phyloP scores from a whole-genome alignment of 2,113 vertebrate species.

The Rhinolophus sinicus region DNA sequence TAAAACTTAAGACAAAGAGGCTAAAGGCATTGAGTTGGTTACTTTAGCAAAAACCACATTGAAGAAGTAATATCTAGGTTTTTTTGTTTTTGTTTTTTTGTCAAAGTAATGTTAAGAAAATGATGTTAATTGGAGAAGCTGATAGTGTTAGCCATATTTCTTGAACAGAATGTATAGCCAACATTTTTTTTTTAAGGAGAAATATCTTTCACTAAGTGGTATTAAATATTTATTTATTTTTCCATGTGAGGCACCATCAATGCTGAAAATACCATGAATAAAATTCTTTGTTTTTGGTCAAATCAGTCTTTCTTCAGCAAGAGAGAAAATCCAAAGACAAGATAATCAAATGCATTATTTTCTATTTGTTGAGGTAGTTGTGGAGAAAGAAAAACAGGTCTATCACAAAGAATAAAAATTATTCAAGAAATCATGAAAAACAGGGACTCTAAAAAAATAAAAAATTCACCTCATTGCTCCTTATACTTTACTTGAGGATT shows the following conservation, averaged over 20 bases:
- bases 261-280: not conserved
- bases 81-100: not conserved
- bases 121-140: not conserved
- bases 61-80: not conserved
- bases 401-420: not conserved
- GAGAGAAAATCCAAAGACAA: not conserved
- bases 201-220: not conserved
- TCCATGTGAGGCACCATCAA: not conserved
- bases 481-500: constrained; percentile 41
- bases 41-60: not conserved
- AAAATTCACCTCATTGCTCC: not conserved
- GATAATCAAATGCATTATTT: not conserved
- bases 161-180: not conserved
- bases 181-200: not conserved
- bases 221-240: not conserved
- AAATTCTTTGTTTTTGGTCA: not conserved
- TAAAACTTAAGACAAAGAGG: not conserved
- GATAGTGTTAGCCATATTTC: not conserved
- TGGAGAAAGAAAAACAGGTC: not conserved
- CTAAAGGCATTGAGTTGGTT: not conserved
- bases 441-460: not conserved
- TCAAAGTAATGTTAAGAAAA: not conserved
- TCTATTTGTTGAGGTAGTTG: not conserved
- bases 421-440: not conserved
- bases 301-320: constrained; percentile 41